Base-by-base conservation (phyloP, 2,797 vertebrate species). In the Gephyroberyx darwinii region DNA sequence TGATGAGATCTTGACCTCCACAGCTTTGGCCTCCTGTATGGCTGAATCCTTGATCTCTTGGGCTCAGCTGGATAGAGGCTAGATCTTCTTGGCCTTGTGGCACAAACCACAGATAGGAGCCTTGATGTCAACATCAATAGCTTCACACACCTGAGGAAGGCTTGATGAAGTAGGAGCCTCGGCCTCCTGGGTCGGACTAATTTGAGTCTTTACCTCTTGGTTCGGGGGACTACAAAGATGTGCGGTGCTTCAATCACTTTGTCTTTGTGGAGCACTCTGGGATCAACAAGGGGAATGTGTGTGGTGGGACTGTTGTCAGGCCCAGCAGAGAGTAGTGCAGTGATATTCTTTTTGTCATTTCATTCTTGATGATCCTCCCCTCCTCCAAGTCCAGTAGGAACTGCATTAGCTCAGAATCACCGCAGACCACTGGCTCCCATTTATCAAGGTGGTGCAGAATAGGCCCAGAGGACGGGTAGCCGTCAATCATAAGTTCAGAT, bases 401-500 rank as follows among this genome's bases (percentile, higher is more conserved):
- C 41, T 20, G 22, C 73, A 69, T 82, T 76, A 71, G 72, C 71
- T 86, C 67, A 79, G 76, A 73, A 86, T 75, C 69, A 82, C 78
- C 82, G 65, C 19, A 74, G 63, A 78, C 33, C 71, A 19, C 75
- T 43, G 51, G 62, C 71, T 83, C 56, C 64, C 78, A 83, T 88
- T 90, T 76, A 85, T 89, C 87, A 86, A 77, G 64, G 65, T 45
- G 4, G 66, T 64, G 54, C 74, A 77, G 73, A 85, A 87, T 81
- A 85, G 83, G 87, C 69, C 87, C 78, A 33, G 62, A 55, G 88
- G 79, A 78, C 76, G 74, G 82, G 74, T 35, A 3, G 79, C 77
- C 85, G 83, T 84, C 80, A 78, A 76, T 75, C 75, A 84, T 87
- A 77, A 84, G 85, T 88, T 81, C 73, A 69, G 47, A 86, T 80